Evolutionary conservation across 2,113 vertebrate genomes (phyloP).

Genomic region (Chiloscyllium plagiosum): DNA sequence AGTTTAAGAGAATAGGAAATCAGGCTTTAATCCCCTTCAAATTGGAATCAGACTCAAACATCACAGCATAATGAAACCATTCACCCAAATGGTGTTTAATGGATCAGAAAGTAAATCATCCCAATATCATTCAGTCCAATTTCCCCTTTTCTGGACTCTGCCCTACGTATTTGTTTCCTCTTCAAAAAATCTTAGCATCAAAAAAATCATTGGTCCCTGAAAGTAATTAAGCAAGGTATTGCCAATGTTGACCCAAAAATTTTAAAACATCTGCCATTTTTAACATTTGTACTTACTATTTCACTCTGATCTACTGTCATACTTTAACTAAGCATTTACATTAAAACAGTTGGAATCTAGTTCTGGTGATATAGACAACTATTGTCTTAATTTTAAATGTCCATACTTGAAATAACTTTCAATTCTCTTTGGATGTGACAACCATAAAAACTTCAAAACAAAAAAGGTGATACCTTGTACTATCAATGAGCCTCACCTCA

Average conservation of each 20-base stretch:
- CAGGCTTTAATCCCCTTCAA: neutral
- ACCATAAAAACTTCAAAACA: too few relatives aligned
- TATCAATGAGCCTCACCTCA: too few relatives aligned
- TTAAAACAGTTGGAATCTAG: too few relatives aligned
- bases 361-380: too few relatives aligned
- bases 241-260: neutral
- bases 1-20: neutral
- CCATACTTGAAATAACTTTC: too few relatives aligned
- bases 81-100: neutral
- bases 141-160: neutral
- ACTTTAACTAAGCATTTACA: too few relatives aligned
- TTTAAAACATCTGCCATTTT: neutral
- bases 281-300: neutral
- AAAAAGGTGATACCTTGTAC: too few relatives aligned
- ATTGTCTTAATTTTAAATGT: too few relatives aligned
- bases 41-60: neutral
- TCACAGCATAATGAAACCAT: neutral
- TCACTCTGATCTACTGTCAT: neutral
- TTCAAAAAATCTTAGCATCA: neutral
- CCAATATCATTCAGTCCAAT: neutral
- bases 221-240: neutral
- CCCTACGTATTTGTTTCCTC: neutral
- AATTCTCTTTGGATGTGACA: too few relatives aligned
- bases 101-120: neutral
- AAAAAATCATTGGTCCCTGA: neutral